Evolutionary conservation across 2,113 vertebrate genomes (phyloP), one percentile per base, ranked within the genome.

Genomic region (Sapayoa aenigma): DNA sequence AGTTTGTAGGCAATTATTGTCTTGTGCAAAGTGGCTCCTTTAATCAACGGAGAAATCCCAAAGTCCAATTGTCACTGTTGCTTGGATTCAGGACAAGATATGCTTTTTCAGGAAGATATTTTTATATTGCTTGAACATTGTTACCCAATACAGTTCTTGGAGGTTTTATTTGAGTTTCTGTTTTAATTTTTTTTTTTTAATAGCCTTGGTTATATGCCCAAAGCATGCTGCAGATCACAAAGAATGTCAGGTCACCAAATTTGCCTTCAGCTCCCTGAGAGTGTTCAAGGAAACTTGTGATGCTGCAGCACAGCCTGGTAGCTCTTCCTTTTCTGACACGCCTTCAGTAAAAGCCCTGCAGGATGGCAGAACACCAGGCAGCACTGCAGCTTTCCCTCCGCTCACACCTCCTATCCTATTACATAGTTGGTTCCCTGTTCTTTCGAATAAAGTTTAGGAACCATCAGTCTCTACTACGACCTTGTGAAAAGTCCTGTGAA

Each of bases 371-470:
- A 2, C 4, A 60, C 12, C 73, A 77, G 81, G 21, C 87, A 84
- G 76, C 55, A 39, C 27, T 4, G 2, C 53, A 60, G 84, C 58
- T 37, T 8, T 56, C 11, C 63, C 49, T 0, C 0, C 5, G n/a
- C 49, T 52, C 30, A 20, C 53, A 23, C 31, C 4, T 15, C 6
- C 0, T 1, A 9, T 5, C 30, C 53, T 9, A 5, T 4, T 56
- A 11, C 18, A 9, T 3, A 31, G 13, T 2, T 0, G 3, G 1
- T 1, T 58, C 50, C 21, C 63, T 33, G 16, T 0, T 44, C 84
- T 22, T 27, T 6, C 3, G 5, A 12, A 17, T n/a, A 7, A 17
- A 1, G 3, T 8, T 53, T 14, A 46, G 65, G n/a, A 81, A 31
- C 28, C 1, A 2, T 2, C 28, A 2, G 19, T 49, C 24, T 46